Percentiles rank a stretch among this genome's conserved stretches.
Conservation (phyloP, 2,113 vertebrate species). For the Xiphophorus maculatus region DNA sequence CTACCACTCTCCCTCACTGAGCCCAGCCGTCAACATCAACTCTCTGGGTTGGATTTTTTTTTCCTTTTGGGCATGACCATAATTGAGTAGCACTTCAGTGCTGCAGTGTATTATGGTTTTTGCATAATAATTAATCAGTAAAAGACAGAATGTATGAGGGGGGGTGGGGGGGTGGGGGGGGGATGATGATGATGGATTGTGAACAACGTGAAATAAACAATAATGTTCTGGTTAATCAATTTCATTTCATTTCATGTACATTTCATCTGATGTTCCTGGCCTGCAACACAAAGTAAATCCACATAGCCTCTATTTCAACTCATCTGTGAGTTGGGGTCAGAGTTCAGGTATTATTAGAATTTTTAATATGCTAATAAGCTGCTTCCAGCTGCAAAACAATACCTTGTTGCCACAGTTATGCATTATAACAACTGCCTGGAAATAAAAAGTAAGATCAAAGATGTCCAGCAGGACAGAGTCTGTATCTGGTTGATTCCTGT, state of each 20-base stretch:
- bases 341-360: no score
- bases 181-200: neutral
- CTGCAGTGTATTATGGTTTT: neutral
- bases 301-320: no score
- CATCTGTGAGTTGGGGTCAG: no score
- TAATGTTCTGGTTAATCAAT: neutral
- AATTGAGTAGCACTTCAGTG: neutral
- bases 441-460: no score
- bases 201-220: neutral
- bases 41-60: constrained; percentile 1
- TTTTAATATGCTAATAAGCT: no score
- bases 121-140: neutral
- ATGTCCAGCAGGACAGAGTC: no score
- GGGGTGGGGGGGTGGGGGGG: no score
- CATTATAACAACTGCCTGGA: no score
- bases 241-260: neutral
- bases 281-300: neutral
- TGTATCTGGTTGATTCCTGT: no score
- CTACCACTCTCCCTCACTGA: constrained; percentile 4
- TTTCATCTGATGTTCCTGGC: neutral
- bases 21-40: neutral
- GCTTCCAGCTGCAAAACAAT: no score
- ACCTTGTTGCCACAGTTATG: no score
- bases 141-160: neutral
- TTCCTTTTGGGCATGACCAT: neutral